A percentile compares a stretch with the other conserved stretches of the same genome.
Conservation (phyloP, 2,113 vertebrate genomes). For the Myotis davidii region DNA sequence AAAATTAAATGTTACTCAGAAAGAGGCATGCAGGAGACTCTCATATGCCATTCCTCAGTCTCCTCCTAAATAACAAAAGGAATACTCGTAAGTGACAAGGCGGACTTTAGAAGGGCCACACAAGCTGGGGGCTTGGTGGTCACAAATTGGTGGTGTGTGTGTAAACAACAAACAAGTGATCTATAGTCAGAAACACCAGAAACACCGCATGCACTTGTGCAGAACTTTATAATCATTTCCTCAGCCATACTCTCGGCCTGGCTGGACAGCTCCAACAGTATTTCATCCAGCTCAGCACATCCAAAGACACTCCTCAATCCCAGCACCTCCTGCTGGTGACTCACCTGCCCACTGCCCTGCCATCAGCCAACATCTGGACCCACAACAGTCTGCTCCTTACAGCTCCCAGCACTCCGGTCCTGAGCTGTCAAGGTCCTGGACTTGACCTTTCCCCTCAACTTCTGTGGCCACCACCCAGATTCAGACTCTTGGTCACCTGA, state of each 20-base stretch:
- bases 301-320: neutral
- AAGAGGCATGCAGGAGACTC: neutral
- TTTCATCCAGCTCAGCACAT: neutral
- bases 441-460: neutral
- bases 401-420: neutral
- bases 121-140: neutral
- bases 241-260: neutral
- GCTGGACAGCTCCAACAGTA: neutral
- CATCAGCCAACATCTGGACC: neutral
- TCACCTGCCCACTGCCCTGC: neutral
- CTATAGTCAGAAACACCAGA: neutral
- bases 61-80: neutral
- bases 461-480: neutral
- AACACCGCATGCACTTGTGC: neutral
- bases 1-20: slow-evolving; percentile 38
- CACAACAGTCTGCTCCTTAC: neutral
- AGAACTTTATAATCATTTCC: neutral
- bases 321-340: neutral
- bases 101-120: neutral
- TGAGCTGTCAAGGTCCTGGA: neutral
- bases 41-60: neutral
- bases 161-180: neutral
- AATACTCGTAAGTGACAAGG: neutral
- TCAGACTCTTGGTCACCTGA: neutral
- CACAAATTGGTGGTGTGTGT: neutral